Percentiles rank a stretch among this genome's conserved stretches.
Conservation (phyloP, 2,888 invertebrate species). For the Andrena trimmerana region DNA sequence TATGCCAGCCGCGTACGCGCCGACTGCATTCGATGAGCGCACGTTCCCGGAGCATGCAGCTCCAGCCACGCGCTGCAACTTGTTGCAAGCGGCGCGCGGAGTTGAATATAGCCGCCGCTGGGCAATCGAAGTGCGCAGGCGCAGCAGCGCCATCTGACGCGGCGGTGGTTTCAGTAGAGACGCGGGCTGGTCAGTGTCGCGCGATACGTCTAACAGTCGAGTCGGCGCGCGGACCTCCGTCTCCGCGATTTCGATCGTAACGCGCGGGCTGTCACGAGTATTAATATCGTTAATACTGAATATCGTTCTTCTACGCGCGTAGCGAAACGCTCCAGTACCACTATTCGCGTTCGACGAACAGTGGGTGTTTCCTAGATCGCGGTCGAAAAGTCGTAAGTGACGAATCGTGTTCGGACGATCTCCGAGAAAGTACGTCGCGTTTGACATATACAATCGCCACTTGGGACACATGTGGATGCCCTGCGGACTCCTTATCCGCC, state of each 20-base stretch:
- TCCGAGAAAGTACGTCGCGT: neutral
- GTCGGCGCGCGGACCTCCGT: neutral
- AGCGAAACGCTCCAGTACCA: neutral
- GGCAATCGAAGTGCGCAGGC: conserved; percentile 35
- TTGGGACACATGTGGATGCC: conserved; percentile 7
- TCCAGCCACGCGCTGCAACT: conserved; percentile 70
- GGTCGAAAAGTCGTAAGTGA: neutral
- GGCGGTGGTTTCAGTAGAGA: conserved; percentile 8
- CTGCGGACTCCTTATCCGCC: neutral
- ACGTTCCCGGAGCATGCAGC: conserved; percentile 42
- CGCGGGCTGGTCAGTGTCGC: conserved; percentile 76
- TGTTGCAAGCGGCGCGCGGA: conserved; percentile 70
- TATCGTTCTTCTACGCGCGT: no score
- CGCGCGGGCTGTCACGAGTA: conserved; percentile 20
- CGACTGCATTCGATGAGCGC: conserved; percentile 52
- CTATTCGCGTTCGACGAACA: neutral
- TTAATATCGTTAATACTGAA: neutral
- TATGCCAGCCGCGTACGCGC: conserved; percentile 54
- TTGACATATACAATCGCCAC: neutral
- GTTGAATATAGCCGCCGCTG: conserved; percentile 26
- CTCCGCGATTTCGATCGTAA: conserved; percentile 2
- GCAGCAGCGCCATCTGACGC: conserved; percentile 69
- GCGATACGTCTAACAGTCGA: conserved; percentile 73
- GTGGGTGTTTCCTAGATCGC: no score
- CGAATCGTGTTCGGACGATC: neutral